A percentile compares a stretch with the other conserved stretches of the same genome.
Evolutionary conservation across 1,140 invertebrate species (phyloP).

Genomic region (Sycophila sp.): DNA sequence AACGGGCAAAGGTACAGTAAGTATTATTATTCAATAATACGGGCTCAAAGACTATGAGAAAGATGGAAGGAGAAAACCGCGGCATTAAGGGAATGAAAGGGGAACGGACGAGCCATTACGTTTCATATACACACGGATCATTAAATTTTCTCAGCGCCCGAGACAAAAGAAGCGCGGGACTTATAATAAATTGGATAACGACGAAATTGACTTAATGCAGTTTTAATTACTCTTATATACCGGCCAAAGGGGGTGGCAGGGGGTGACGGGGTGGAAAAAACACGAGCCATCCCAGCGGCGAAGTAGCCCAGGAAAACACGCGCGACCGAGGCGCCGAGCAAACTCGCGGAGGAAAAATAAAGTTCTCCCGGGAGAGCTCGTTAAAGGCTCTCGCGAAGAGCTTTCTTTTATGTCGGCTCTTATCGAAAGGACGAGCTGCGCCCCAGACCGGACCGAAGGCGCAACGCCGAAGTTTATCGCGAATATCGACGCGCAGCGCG

Average conservation of each 20-base stretch:
- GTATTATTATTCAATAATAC: too few relatives aligned
- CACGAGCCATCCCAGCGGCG: too few relatives aligned
- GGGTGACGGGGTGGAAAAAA: too few relatives aligned
- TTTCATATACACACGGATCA: constrained; percentile 24
- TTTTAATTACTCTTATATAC: constrained; percentile 37
- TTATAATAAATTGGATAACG: constrained; percentile 18
- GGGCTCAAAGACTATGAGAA: too few relatives aligned
- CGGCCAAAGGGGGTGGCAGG: too few relatives aligned
- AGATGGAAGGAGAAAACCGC: too few relatives aligned
- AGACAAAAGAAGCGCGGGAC: not conserved
- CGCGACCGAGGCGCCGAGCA: not conserved
- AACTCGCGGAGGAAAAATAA: constrained; percentile 27
- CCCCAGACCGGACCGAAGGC: not conserved
- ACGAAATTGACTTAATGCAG: constrained; percentile 13
- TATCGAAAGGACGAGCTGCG: not conserved
- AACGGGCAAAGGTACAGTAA: too few relatives aligned
- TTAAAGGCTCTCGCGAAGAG: constrained; percentile 44
- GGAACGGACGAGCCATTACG: too few relatives aligned
- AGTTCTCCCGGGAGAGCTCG: constrained; percentile 42
- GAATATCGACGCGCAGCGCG: too few relatives aligned
- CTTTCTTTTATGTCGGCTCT: constrained; percentile 36
- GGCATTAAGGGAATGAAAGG: too few relatives aligned
- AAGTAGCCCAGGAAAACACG: constrained; percentile 29
- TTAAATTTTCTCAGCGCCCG: constrained; percentile 34
- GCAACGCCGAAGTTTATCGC: constrained; percentile 30